Conservation (phyloP, 2,113 vertebrate species). For the Pungitius pungitius region DNA sequence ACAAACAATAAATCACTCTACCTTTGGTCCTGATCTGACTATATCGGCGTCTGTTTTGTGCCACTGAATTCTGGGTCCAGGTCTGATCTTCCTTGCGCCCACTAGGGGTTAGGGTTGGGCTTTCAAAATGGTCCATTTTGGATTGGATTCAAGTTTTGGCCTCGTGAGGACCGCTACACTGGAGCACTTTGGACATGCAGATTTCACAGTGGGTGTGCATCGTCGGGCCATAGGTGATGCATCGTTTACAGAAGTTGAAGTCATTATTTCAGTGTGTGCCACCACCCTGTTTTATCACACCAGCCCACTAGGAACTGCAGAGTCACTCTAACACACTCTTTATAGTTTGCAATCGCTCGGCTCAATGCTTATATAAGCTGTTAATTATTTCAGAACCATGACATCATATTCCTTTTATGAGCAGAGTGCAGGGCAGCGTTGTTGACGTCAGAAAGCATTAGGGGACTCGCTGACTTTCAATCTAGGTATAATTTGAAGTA, state of each 20-base stretch:
- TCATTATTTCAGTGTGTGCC: neutral
- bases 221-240: neutral
- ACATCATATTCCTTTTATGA: conserved; percentile 1
- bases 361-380: neutral
- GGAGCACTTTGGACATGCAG: neutral
- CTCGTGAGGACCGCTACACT: neutral
- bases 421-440: neutral
- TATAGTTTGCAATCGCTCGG: neutral
- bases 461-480: neutral
- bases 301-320: neutral
- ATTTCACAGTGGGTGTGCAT: neutral
- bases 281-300: too few species aligned
- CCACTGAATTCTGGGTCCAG: neutral
- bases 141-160: neutral
- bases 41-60: neutral
- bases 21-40: neutral
- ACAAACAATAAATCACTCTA: conserved; percentile 25
- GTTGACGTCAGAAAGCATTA: neutral
- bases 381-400: neutral
- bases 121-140: conserved; percentile 3
- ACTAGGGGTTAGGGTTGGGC: neutral
- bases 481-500: neutral
- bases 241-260: neutral
- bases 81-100: neutral
- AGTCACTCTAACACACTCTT: neutral